These are phyloP conservation scores for Gymnothorax reevesii DNA, from an alignment of 2,797 vertebrate species.

Conservation along the genomic window DNA sequence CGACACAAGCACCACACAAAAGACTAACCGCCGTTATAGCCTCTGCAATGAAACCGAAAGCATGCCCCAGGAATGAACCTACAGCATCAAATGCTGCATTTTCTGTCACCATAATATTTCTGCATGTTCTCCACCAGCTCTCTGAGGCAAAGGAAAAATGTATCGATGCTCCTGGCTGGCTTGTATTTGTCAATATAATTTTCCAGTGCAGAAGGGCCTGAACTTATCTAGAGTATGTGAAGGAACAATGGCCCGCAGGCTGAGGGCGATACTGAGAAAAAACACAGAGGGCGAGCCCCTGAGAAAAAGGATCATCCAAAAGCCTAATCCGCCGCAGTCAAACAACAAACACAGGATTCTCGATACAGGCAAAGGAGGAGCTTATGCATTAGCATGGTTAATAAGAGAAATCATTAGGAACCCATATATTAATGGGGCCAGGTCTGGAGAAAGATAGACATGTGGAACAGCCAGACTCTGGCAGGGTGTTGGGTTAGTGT, in stretches of 20 bases:
- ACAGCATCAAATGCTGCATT: not conserved
- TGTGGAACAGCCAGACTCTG: constrained; percentile 14
- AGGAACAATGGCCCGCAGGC: constrained; percentile 18
- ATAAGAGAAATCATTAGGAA: constrained; percentile 56
- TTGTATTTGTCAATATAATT: not conserved
- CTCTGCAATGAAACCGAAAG: not conserved
- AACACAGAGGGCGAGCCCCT: too few relatives aligned
- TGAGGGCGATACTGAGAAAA: constrained; percentile 59
- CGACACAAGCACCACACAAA: not conserved
- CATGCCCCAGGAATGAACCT: not conserved
- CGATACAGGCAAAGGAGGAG: constrained; percentile 61
- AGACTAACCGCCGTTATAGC: not conserved
- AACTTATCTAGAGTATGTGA: not conserved
- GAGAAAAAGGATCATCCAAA: constrained; percentile 70
- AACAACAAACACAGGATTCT: constrained; percentile 63
- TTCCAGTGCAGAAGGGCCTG: not conserved
- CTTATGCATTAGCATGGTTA: constrained; percentile 75
- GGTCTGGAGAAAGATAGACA: constrained; percentile 48
- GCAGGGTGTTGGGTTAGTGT: not conserved
- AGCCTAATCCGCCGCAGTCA: constrained; percentile 73
- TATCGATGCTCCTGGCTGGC: not conserved
- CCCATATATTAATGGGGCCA: constrained; percentile 50
- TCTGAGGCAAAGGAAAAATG: not conserved
- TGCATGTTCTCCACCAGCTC: not conserved
- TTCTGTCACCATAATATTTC: not conserved